Evolutionary conservation across 2,888 invertebrate species (phyloP).

Genomic region (Euzophera pinguis): DNA sequence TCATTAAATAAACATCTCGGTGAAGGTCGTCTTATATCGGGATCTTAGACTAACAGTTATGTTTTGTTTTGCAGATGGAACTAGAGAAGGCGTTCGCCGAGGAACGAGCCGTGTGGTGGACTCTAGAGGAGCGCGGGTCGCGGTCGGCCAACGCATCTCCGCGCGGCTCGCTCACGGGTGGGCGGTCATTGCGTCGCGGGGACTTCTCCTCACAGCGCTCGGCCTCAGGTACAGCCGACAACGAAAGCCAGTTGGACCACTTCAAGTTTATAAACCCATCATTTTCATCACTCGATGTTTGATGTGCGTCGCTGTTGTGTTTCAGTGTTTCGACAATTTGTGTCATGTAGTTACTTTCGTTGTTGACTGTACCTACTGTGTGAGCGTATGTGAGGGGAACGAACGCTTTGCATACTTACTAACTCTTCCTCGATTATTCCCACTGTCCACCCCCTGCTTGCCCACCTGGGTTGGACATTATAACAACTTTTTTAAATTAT

Average conservation of each 20-base stretch:
- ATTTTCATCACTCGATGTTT: slow-evolving; percentile 7
- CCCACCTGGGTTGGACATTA: too few relatives aligned
- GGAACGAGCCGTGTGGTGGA: slow-evolving; percentile 94
- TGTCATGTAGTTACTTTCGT: slow-evolving; percentile 21
- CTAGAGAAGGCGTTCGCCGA: slow-evolving; percentile 91
- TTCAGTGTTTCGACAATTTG: slow-evolving; percentile 2
- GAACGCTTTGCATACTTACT: slow-evolving; percentile 15
- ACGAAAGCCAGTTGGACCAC: slow-evolving; percentile 17
- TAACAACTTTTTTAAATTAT: too few relatives aligned
- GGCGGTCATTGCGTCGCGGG: slow-evolving; percentile 82
- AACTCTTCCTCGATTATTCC: too few relatives aligned
- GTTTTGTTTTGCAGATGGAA: slow-evolving; percentile 74
- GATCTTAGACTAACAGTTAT: background rate
- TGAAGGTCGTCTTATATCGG: too few relatives aligned
- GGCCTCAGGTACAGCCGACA: slow-evolving; percentile 77
- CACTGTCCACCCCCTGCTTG: too few relatives aligned
- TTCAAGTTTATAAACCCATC: background rate
- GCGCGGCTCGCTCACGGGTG: slow-evolving; percentile 87
- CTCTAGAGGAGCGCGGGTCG: slow-evolving; percentile 89
- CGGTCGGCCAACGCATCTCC: slow-evolving; percentile 89
- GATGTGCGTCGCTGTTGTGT: slow-evolving; percentile 10
- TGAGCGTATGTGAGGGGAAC: slow-evolving; percentile 23
- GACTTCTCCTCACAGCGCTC: slow-evolving; percentile 89
- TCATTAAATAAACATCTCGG: too few relatives aligned
- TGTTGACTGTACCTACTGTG: slow-evolving; percentile 27